Evolutionary conservation across 2,113 vertebrate genomes (phyloP), one percentile per base, ranked within the genome.

Genomic region (Elaphurus davidianus): DNA sequence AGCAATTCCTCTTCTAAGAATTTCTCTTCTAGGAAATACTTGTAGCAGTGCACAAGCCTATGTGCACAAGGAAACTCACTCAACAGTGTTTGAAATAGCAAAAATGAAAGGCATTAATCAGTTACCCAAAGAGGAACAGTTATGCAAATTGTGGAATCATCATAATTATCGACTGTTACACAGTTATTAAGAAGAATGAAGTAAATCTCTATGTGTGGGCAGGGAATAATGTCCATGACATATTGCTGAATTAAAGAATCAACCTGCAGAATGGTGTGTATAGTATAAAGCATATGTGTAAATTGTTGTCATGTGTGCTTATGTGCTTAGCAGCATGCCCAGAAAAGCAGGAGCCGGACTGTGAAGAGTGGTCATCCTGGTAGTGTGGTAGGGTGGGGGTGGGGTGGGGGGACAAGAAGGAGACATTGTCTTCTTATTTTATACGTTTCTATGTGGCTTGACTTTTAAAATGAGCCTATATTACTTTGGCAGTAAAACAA

Each of bases 131-230:
- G 81, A 90, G 62, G 84, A 21, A 12, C 0, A 12, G 28, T 45
- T 17, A 5, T 3, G 50, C 11, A 3, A 43, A 9, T 0, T 1
- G 27, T 14, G 19, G 67, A 0, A 1, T 27, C 52, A 4, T 33
- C 28, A 0, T 25, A 2, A 12, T 59, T 3, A 5, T 0, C 7
- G 52, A 25, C 25, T 0, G 15, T 12, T 50, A 6, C 0, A 52
- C 16, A 9, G 78, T 15, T 62, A 21, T 45, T n/a, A 30, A n/a
- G 40, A 45, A 36, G 40, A 59, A 25, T 4, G 3, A 27, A 25
- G 28, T 4, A 8, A 36, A 5, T 8, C 17, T 30, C 33, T 5
- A 0, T 5, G 60, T 45, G 59, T 9, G 6, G 43, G 28, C 45
- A 30, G 89, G 76, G 62, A 43, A 4, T 14, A 23, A 6, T 2